phyloP scores from a whole-genome alignment of 2,888 invertebrate genomes.

The Agriotes lineatus region DNA sequence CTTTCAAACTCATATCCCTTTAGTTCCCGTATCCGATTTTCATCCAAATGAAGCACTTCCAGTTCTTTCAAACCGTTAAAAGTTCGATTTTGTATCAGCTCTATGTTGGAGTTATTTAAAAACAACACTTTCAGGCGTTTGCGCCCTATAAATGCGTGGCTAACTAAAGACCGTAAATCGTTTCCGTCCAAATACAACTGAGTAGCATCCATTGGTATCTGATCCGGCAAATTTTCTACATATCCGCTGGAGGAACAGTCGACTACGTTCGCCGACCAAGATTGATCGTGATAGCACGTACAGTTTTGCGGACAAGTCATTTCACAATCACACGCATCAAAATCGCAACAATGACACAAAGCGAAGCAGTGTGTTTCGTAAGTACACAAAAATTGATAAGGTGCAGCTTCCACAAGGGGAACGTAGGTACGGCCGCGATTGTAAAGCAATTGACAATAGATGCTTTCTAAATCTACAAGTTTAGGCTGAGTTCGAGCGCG shows the following conservation, averaged over 20 bases:
- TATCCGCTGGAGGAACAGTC: constrained; percentile 83
- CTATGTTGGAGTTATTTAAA: constrained; percentile 83
- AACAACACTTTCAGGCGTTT: constrained; percentile 82
- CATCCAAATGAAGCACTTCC: constrained; percentile 80
- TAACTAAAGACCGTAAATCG: constrained; percentile 79
- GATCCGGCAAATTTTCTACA: constrained; percentile 78
- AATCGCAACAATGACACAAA: constrained; percentile 90
- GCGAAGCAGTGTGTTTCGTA: constrained; percentile 89
- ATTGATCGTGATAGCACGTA: constrained; percentile 90
- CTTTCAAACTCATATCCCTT: constrained; percentile 87
- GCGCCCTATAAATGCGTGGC: constrained; percentile 88
- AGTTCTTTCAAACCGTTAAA: constrained; percentile 87
- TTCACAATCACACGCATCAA: constrained; percentile 92
- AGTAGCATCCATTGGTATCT: constrained; percentile 93
- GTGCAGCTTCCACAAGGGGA: constrained; percentile 81
- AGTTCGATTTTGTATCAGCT: constrained; percentile 83
- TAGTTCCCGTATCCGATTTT: constrained; percentile 77
- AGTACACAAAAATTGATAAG: constrained; percentile 87
- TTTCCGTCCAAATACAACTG: constrained; percentile 89
- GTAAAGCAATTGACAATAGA: constrained; percentile 85
- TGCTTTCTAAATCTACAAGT: constrained; percentile 85
- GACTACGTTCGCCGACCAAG: constrained; percentile 88
- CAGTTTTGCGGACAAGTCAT: constrained; percentile 91
- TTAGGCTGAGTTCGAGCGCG: constrained; percentile 83
- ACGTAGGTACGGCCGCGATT: constrained; percentile 81